Base-by-base conservation (phyloP, 1,140 invertebrate genomes). In the Orussus abietinus region DNA sequence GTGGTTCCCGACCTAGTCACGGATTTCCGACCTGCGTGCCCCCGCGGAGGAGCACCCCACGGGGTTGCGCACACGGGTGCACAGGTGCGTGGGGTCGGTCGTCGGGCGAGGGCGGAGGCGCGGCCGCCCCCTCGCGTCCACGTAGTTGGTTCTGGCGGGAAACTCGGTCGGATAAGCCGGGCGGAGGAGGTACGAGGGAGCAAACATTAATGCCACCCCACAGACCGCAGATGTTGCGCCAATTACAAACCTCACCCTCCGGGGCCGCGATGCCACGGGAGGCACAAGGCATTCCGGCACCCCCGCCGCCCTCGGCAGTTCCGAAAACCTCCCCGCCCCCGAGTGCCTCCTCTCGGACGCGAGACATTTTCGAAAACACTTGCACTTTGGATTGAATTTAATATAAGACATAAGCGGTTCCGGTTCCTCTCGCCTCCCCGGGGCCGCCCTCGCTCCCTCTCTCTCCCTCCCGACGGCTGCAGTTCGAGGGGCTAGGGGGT, bases 211-310 rank as follows among this genome's bases (percentile, higher is more conserved):
- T 69, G 65, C 57, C 55, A 67, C 57, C 62, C 63, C 58, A 55
- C 50, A 66, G 61, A 70, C 66, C 66, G 55, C 69, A 72, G 68
- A 72, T 72, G 69, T 72, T 72, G 63, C 64, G 54, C 63, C 68
- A 71, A 72, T 72, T 71, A 71, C 69, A 70, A 70, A 64, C 61
- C 68, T 64, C 60, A 62, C 54, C 55, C 38, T 20, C 21, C 12
- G 37, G 33, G 38, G 35, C 30, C 15, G 10, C 25, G 11, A 12
- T 15, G 31, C 40, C 10, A 25, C 26, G 17, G 14, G 42, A 45
- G 49, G 53, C 37, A 43, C 29, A 45, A 54, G 47, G 47, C 54
- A 46, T 57, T 43, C 45, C 49, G 52, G 49, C 47, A 51, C 47
- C 43, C 52, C 30, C 45, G 38, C 31, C 11, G 22, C n/a, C n/a